Evolutionary conservation across 2,888 invertebrate genomes (phyloP).

Genomic region (Dascillus cervinus): DNA sequence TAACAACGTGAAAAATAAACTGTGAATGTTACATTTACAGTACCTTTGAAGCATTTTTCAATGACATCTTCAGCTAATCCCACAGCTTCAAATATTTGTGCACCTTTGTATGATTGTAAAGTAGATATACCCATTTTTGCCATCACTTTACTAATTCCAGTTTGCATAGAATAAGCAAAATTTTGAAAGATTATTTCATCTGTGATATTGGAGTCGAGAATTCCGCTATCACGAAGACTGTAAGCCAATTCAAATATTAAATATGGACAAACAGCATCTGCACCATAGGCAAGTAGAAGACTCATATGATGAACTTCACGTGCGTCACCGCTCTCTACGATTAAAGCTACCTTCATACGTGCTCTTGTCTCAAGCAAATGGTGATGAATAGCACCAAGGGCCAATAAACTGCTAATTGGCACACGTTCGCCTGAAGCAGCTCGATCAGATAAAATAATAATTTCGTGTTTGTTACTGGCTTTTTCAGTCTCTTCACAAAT

Average conservation of each 20-base stretch:
- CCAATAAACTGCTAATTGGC: slow-evolving; percentile 75
- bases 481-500: slow-evolving; percentile 74
- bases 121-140: slow-evolving; percentile 99
- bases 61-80: slow-evolving; percentile 89
- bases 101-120: slow-evolving; percentile 96
- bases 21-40: no score
- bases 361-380: slow-evolving; percentile 89
- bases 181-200: slow-evolving; percentile 78
- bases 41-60: slow-evolving; percentile 82
- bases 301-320: slow-evolving; percentile 95
- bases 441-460: slow-evolving; percentile 81
- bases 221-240: slow-evolving; percentile 76
- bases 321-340: slow-evolving; percentile 95
- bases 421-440: slow-evolving; percentile 55
- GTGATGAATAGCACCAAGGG: slow-evolving; percentile 91
- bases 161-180: slow-evolving; percentile 70
- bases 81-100: slow-evolving; percentile 98
- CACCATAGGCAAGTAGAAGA: slow-evolving; percentile 90
- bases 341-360: slow-evolving; percentile 91
- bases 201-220: slow-evolving; percentile 66
- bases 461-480: slow-evolving; percentile 61
- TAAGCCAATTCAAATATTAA: slow-evolving; percentile 90
- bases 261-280: slow-evolving; percentile 97
- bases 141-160: slow-evolving; percentile 71
- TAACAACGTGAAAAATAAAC: slow-evolving; percentile 18